A percentile compares a stretch with the other conserved stretches of the same genome.
Conservation (phyloP, 2,113 vertebrate genomes). For the Perca schrenkii region DNA sequence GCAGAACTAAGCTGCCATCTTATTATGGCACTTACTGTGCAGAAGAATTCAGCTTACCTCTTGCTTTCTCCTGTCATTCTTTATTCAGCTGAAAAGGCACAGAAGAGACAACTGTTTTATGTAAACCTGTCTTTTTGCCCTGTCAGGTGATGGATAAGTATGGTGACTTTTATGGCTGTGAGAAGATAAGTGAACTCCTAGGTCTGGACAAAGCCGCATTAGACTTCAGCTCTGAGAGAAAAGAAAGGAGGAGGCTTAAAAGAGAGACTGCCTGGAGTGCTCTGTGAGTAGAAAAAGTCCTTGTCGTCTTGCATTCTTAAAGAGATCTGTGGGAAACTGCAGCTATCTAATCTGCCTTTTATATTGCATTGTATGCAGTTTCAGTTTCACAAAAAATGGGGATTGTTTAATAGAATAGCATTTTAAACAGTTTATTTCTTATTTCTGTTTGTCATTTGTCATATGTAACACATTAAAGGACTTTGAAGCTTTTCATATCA, state of each 20-base stretch:
- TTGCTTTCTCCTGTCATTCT: not conserved
- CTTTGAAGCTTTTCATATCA: not conserved
- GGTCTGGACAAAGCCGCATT: slow-evolving; percentile 94
- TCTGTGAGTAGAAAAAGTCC: slow-evolving; percentile 70
- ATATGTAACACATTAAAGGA: not conserved
- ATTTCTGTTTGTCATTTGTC: not conserved
- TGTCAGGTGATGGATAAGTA: slow-evolving; percentile 97
- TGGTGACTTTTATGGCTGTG: slow-evolving; percentile 91
- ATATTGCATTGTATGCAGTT: slow-evolving; percentile 1
- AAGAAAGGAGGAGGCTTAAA: slow-evolving; percentile 88
- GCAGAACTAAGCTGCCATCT: slow-evolving; percentile 7
- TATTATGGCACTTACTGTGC: not conserved
- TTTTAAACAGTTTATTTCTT: not conserved
- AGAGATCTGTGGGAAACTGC: slow-evolving; percentile 5
- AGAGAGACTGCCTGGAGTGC: slow-evolving; percentile 79
- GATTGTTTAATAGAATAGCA: not conserved
- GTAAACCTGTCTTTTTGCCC: slow-evolving; percentile 6
- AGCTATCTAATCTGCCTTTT: not conserved
- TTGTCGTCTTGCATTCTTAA: not conserved
- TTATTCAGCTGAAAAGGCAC: slow-evolving; percentile 11
- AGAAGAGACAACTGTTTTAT: not conserved
- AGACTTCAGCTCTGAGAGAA: slow-evolving; percentile 90
- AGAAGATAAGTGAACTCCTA: slow-evolving; percentile 92
- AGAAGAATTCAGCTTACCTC: slow-evolving; percentile 14
- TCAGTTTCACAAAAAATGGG: not conserved